phyloP scores from a whole-genome alignment of 2,113 vertebrate species.

The Vulpes lagopus region DNA sequence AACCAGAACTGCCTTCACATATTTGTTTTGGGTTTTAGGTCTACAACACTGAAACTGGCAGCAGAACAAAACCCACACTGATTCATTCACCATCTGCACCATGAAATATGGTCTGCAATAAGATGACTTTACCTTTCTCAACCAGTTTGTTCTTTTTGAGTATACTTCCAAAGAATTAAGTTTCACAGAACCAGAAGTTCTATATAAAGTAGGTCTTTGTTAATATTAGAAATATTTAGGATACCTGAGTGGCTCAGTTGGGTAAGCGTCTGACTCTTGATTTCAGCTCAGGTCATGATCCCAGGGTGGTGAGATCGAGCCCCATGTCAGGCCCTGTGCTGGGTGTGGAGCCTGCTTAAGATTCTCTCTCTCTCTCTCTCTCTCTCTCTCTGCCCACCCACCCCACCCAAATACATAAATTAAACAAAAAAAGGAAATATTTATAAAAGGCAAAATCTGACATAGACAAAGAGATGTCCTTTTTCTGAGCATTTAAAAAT shows the following conservation, averaged over 20 bases:
- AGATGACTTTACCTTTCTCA: conserved; percentile 46
- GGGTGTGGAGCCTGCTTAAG: not conserved
- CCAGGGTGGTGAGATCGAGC: not conserved
- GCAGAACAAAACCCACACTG: conserved; percentile 47
- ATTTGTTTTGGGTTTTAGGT: conserved; percentile 69
- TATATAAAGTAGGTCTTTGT: not conserved
- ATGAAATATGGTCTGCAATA: conserved; percentile 13
- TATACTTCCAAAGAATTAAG: not conserved
- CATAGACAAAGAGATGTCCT: not conserved
- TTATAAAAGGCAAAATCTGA: not conserved
- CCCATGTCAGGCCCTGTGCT: not conserved
- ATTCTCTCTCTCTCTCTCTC: not conserved
- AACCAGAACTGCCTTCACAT: not conserved
- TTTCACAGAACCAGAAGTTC: not conserved
- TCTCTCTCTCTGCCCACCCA: not conserved
- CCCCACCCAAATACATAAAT: not conserved
- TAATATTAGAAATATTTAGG: not conserved
- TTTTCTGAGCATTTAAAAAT: conserved; percentile 32
- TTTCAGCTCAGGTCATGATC: not conserved
- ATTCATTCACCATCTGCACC: conserved; percentile 64
- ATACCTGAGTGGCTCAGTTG: not conserved
- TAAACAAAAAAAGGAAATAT: not conserved
- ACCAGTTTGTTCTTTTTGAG: conserved; percentile 37
- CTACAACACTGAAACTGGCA: conserved; percentile 60
- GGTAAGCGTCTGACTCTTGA: not conserved